Base-by-base conservation (phyloP, 2,888 invertebrate genomes). In the Lasioglossum zephyrum region DNA sequence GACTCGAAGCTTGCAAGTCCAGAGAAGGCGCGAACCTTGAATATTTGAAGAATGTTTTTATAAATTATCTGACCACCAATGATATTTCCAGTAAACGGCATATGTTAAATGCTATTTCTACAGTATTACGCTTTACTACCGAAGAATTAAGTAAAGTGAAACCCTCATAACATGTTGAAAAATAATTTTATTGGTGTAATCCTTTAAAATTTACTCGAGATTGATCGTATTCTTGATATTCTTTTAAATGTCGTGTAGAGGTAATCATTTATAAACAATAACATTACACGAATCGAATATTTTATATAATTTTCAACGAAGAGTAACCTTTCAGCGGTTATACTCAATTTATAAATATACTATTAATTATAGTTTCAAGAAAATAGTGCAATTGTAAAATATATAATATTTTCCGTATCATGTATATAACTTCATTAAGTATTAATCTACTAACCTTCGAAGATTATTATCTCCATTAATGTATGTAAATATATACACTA, bases 101-200 rank as follows among this genome's bases (percentile, higher is more conserved):
- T 93, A 98, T 98, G 98, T 95, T 98, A 31, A 98, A 98, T 95
- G 98, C 98, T 0, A 98, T 99, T 81, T 97, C 98, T 0, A 97
- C 98, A 1, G 97, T 98, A 0, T 95, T 98, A 6, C 97, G 98
- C 94, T 98, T 99, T 94, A 98, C 97, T 79, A 95, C 96, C 0
- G 95, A 95, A 22, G 98, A 98, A 95, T 96, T 96, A 92, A 96
- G 96, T 81, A 95, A 94, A 88, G 94, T 95, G 81, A 92, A 93
- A 49, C 89, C 90, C 81, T 87, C 77, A 87, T 49, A 63, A 9
- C 18, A 36, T 36, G 36, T 36, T 18, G 18, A 8, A 18, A 66
- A 36, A 16, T 36, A 66, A 73, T 44, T 60, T 41, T 60, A 31
- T 79, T 18, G 36, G 36, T 18, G 36, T 70, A 60, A 81, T 22